Evolutionary conservation across 2,797 vertebrate genomes (phyloP).

Genomic region (Pelodytes ibericus): DNA sequence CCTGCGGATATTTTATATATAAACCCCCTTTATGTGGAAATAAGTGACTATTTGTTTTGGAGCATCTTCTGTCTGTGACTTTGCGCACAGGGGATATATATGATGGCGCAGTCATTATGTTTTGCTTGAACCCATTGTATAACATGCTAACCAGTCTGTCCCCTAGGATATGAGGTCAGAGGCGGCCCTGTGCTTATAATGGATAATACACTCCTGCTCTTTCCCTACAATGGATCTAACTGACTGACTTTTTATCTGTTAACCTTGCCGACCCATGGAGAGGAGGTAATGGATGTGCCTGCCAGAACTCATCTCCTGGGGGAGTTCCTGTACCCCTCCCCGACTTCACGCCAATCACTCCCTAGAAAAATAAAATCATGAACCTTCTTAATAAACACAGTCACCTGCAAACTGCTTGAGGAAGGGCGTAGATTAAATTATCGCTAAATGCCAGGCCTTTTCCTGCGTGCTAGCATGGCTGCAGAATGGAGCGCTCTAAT

Average conservation of each 20-base stretch:
- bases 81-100: no score
- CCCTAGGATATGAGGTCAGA: neutral
- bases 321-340: neutral
- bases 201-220: neutral
- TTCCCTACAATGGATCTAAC: neutral
- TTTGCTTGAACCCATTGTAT: no score
- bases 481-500: neutral
- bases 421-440: constrained; percentile 29
- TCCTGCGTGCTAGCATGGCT: constrained; percentile 19
- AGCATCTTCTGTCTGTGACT: no score
- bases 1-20: no score
- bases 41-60: no score
- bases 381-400: constrained; percentile 47
- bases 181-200: neutral
- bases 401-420: constrained; percentile 10
- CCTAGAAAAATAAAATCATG: constrained; percentile 6
- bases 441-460: constrained; percentile 48
- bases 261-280: neutral
- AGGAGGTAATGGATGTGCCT: constrained; percentile 20
- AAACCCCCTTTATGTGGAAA: no score
- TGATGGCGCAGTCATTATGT: no score
- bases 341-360: constrained; percentile 31
- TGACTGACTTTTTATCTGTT: neutral
- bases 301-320: neutral
- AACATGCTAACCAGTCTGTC: neutral